Evolutionary conservation across 2,113 vertebrate species (phyloP).

Genomic region (Forbesichthys agassizii): DNA sequence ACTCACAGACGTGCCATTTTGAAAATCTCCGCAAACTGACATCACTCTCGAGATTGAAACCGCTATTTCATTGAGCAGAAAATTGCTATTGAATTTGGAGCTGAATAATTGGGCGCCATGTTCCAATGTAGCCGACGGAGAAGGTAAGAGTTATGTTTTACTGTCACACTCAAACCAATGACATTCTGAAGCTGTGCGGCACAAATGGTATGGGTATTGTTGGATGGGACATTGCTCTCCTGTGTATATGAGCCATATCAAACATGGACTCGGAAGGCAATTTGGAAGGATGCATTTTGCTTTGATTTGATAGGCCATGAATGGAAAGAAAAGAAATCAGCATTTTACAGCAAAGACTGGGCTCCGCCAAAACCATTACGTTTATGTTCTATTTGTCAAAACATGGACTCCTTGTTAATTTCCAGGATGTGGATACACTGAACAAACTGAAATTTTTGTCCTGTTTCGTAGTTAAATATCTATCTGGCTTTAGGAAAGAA

Average conservation of each 20-base stretch:
- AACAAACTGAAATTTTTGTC: neutral
- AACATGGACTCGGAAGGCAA: constrained; percentile 62
- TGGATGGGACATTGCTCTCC: constrained; percentile 71
- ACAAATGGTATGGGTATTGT: constrained; percentile 75
- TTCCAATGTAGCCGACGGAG: constrained; percentile 54
- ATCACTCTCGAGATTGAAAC: constrained; percentile 76
- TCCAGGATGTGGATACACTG: constrained; percentile 11
- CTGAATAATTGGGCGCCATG: constrained; percentile 75
- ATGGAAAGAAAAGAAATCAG: constrained; percentile 49
- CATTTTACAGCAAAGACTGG: constrained; percentile 43
- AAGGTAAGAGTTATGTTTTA: constrained; percentile 70
- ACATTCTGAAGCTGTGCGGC: constrained; percentile 72
- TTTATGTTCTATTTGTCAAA: constrained; percentile 36
- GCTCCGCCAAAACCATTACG: constrained; percentile 33
- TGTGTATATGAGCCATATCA: constrained; percentile 71
- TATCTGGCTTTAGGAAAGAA: neutral
- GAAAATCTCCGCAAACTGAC: constrained; percentile 73
- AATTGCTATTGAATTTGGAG: constrained; percentile 78
- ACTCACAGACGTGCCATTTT: constrained; percentile 70
- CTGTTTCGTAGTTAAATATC: neutral
- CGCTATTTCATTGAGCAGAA: constrained; percentile 79
- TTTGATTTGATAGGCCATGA: constrained; percentile 69
- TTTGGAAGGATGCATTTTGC: constrained; percentile 65
- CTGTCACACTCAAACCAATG: constrained; percentile 75
- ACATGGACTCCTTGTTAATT: constrained; percentile 16